Evolutionary conservation across 1,140 invertebrate genomes (phyloP).

Genomic region (Leptopilina boulardi): DNA sequence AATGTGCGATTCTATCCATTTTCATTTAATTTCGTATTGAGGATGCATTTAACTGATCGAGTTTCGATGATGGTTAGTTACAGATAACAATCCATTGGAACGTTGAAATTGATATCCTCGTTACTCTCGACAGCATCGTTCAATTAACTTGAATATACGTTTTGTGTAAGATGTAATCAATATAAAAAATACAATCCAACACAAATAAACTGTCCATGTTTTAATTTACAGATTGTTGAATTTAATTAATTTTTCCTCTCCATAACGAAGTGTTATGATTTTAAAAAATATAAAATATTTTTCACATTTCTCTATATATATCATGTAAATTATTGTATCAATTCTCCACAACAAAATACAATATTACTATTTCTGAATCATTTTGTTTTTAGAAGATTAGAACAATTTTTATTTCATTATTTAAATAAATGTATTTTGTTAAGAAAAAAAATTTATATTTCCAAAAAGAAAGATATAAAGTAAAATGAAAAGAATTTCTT

Average conservation of each 20-base stretch:
- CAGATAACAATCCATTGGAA: slow-evolving; percentile 8
- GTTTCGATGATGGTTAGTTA: slow-evolving; percentile 17
- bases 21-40: slow-evolving; percentile 13
- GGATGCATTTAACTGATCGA: slow-evolving; percentile 16
- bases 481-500: no score
- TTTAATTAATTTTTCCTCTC: background rate
- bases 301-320: no score
- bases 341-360: no score
- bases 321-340: no score
- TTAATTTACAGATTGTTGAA: background rate
- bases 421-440: no score
- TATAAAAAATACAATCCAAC: background rate
- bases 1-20: background rate
- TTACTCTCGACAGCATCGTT: background rate
- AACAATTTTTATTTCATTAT: no score
- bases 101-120: background rate
- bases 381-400: no score
- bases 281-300: background rate
- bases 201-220: background rate
- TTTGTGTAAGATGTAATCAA: slow-evolving; percentile 12
- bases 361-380: no score
- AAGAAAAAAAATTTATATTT: no score
- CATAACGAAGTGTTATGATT: background rate
- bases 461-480: no score
- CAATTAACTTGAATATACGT: slow-evolving; percentile 5